Conservation (phyloP, 1,140 invertebrate species). For the Aphidius gifuensis region DNA sequence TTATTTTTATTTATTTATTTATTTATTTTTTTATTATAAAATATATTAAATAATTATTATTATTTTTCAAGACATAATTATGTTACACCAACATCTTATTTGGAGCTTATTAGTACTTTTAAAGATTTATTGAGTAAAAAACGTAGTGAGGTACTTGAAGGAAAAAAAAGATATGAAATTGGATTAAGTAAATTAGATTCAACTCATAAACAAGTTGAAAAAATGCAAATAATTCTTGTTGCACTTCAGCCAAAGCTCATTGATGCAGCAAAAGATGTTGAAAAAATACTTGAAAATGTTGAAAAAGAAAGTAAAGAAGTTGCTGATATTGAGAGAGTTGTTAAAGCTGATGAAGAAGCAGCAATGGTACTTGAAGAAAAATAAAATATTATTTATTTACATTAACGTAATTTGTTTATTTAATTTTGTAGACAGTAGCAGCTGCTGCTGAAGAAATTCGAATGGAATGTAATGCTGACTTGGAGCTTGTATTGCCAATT, state of each 20-base stretch:
- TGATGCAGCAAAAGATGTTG: conserved; percentile 79
- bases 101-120: conserved; percentile 88
- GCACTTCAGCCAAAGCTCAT: conserved; percentile 85
- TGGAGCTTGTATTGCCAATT: conserved; percentile 88
- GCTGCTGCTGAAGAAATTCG: conserved; percentile 80
- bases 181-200: conserved; percentile 83
- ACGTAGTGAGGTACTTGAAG: conserved; percentile 62
- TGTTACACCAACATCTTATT: conserved; percentile 91
- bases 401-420: not conserved
- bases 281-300: conserved; percentile 72
- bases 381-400: not conserved
- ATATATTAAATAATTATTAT: not conserved
- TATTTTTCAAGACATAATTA: conserved; percentile 66
- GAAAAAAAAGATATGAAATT: conserved; percentile 75
- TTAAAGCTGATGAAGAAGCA: conserved; percentile 65
- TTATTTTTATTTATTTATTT: not conserved
- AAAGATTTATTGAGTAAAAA: conserved; percentile 76
- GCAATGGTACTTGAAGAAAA: conserved; percentile 55
- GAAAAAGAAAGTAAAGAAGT: conserved; percentile 82
- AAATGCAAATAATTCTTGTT: conserved; percentile 82
- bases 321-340: conserved; percentile 67
- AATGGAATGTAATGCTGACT: conserved; percentile 89
- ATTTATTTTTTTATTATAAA: not conserved
- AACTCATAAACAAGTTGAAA: conserved; percentile 78
- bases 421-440: conserved; percentile 38